A percentile compares a stretch with the other conserved stretches of the same genome.
Conservation (phyloP, 2,113 vertebrate species). For the Pontoporia blainvillei region DNA sequence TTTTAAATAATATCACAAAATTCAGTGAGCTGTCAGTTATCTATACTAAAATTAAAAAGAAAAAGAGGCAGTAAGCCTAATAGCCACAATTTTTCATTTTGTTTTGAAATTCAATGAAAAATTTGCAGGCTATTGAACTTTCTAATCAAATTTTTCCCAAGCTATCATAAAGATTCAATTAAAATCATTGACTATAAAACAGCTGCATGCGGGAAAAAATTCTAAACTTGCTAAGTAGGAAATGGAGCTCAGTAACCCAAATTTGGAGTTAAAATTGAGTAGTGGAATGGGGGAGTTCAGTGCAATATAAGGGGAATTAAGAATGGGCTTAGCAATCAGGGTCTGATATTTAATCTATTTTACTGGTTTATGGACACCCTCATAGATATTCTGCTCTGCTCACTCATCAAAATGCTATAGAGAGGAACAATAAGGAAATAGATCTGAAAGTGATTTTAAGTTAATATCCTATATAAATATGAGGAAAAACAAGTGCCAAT, state of each 20-base stretch:
- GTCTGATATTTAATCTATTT: background rate
- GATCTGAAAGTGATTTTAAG: background rate
- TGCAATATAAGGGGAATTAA: background rate
- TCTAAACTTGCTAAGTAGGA: slow-evolving; percentile 3
- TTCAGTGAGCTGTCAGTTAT: slow-evolving; percentile 11
- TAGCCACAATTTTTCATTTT: slow-evolving; percentile 15
- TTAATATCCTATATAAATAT: slow-evolving; percentile 33
- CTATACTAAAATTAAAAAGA: background rate
- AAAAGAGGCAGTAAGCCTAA: background rate
- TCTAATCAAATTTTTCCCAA: slow-evolving; percentile 40
- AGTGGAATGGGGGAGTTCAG: background rate
- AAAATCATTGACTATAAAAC: background rate
- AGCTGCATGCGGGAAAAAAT: background rate
- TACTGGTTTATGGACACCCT: background rate
- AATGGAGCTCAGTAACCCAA: background rate
- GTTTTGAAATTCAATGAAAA: background rate
- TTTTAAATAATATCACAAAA: slow-evolving; percentile 9
- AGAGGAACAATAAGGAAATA: slow-evolving; percentile 3
- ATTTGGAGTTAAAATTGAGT: background rate
- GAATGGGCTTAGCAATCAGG: background rate
- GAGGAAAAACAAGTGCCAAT: background rate
- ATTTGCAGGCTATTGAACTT: background rate
- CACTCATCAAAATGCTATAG: background rate
- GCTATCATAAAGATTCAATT: slow-evolving; percentile 12
- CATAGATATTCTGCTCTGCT: background rate